Evolutionary conservation across 2,888 invertebrate species (phyloP).

Genomic region (Brachynemurus nebulosus): DNA sequence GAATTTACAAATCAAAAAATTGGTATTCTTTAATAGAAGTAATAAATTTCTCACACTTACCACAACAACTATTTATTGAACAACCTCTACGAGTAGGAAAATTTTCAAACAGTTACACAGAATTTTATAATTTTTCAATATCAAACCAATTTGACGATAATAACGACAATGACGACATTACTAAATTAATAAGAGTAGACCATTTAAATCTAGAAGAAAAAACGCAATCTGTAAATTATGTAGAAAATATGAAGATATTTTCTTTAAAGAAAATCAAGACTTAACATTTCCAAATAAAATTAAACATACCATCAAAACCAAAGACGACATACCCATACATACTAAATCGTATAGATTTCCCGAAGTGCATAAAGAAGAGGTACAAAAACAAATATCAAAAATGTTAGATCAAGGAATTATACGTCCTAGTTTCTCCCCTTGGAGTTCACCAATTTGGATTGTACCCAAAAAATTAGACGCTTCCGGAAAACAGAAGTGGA

Average conservation of each 20-base stretch:
- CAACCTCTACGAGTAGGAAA: not conserved
- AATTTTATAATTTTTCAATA: not conserved
- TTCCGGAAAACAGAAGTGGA: too few species aligned
- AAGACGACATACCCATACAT: conserved; percentile 19
- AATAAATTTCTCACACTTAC: not conserved
- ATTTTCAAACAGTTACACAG: not conserved
- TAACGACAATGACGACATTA: not conserved
- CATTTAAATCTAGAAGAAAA: conserved; percentile 1
- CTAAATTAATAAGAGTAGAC: not conserved
- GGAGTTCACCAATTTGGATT: too few species aligned
- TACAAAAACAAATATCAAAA: conserved; percentile 22
- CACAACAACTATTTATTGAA: not conserved
- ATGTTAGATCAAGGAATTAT: conserved; percentile 24
- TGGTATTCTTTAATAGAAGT: not conserved
- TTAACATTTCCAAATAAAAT: conserved; percentile 19
- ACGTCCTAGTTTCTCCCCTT: conserved; percentile 19
- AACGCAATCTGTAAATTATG: not conserved
- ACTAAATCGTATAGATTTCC: conserved; percentile 21
- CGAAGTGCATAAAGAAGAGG: conserved; percentile 20
- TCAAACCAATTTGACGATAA: not conserved
- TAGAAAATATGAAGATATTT: conserved; percentile 14
- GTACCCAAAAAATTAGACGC: too few species aligned
- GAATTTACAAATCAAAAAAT: not conserved
- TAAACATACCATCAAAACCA: conserved; percentile 19
- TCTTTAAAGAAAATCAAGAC: conserved; percentile 12